Conservation (phyloP, 2,888 invertebrate genomes). For the Eumerus sabulonum region DNA sequence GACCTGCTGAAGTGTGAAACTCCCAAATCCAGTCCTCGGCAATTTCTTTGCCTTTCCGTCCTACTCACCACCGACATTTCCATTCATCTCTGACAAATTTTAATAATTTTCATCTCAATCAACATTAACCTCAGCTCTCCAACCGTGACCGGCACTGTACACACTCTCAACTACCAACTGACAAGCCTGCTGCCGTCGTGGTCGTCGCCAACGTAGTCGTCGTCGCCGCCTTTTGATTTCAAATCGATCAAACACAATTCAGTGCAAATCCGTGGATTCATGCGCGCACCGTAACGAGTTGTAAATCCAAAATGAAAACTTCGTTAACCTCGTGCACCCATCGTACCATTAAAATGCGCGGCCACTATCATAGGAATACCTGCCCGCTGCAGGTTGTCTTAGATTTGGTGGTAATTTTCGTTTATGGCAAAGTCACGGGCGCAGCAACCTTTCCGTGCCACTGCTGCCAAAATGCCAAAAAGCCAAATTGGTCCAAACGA, state of each 20-base stretch:
- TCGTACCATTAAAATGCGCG: slow-evolving; percentile 12
- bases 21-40: slow-evolving; percentile 35
- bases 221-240: slow-evolving; percentile 60
- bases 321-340: slow-evolving; percentile 66
- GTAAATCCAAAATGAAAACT: slow-evolving; percentile 68
- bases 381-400: slow-evolving; percentile 16
- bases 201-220: slow-evolving; percentile 4
- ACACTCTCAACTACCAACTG: slow-evolving; percentile 15
- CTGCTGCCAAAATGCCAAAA: slow-evolving; percentile 42
- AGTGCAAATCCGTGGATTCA: slow-evolving; percentile 55
- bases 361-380: too few species aligned
- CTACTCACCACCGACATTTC: slow-evolving; percentile 34
- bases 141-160: slow-evolving; percentile 15
- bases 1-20: slow-evolving; percentile 55
- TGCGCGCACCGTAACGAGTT: slow-evolving; percentile 60
- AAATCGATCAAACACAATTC: slow-evolving; percentile 67
- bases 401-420: slow-evolving; percentile 61
- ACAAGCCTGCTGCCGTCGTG: slow-evolving; percentile 17
- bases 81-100: slow-evolving; percentile 68
- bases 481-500: slow-evolving; percentile 8
- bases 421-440: slow-evolving; percentile 68
- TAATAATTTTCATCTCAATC: slow-evolving; percentile 68
- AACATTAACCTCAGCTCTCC: slow-evolving; percentile 62
- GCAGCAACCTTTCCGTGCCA: slow-evolving; percentile 27
- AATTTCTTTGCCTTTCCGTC: slow-evolving; percentile 2